phyloP scores from a whole-genome alignment of 2,113 vertebrate genomes.

The Urocynchramus pylzowi region DNA sequence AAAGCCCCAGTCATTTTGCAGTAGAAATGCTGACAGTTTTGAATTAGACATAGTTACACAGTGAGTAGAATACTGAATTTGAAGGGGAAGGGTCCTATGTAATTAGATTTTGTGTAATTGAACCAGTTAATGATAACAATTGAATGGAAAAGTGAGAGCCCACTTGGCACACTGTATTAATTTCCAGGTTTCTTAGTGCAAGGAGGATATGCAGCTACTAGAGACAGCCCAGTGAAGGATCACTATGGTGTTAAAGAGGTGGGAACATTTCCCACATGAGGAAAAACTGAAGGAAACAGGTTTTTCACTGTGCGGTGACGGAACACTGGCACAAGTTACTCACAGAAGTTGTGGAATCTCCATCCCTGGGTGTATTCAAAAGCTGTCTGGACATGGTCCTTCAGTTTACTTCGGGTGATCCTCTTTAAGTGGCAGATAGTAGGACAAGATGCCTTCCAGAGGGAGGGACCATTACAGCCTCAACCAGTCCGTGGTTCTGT shows the following conservation, averaged over 20 bases:
- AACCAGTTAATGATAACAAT: background rate
- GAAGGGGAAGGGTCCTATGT: background rate
- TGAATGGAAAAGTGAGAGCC: background rate
- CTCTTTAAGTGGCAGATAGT: background rate
- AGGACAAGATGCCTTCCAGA: background rate
- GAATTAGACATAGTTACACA: background rate
- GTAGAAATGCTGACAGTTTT: background rate
- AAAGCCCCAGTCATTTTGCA: background rate
- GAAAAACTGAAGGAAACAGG: background rate
- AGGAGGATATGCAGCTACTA: background rate
- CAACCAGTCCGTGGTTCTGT: background rate
- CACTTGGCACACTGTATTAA: background rate
- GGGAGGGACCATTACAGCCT: rapidly evolving
- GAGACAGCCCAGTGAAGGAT: background rate
- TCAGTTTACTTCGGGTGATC: background rate
- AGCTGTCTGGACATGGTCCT: background rate
- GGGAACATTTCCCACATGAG: background rate
- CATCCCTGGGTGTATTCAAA: background rate
- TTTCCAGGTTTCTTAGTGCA: background rate
- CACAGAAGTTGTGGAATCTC: background rate
- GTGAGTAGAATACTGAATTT: background rate
- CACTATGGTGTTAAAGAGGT: background rate
- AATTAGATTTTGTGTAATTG: background rate
- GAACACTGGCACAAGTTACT: background rate
- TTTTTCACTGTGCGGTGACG: background rate